These are phyloP conservation scores for Neosilurus mollespiculum DNA, from an alignment of 2,797 vertebrate genomes.

Conservation along the genomic window DNA sequence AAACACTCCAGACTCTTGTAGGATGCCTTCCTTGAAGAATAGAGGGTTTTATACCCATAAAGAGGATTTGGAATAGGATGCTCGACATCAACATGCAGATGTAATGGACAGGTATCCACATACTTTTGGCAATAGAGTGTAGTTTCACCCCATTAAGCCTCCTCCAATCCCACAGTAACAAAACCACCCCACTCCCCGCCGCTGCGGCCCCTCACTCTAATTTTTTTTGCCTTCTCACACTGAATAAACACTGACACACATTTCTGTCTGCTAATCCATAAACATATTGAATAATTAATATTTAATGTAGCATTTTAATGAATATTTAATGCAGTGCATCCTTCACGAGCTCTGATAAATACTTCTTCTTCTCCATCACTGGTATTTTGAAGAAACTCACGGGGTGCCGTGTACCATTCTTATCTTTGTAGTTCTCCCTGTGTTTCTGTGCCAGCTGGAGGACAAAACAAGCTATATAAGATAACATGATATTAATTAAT, in stretches of 20 bases:
- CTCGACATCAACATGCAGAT: background rate
- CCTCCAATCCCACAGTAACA: background rate
- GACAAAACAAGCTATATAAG: constrained; percentile 10
- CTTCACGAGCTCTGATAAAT: constrained; percentile 24
- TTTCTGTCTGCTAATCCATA: background rate
- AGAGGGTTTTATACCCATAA: background rate
- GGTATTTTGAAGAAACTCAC: constrained; percentile 70
- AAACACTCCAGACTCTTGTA: too few species aligned
- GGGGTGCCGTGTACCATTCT: constrained; percentile 52
- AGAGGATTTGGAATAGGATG: background rate
- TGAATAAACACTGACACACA: background rate
- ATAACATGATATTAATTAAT: background rate
- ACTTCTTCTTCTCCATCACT: constrained; percentile 19
- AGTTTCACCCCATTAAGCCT: background rate
- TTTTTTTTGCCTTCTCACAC: background rate
- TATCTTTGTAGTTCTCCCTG: constrained; percentile 67
- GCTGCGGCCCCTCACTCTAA: too few species aligned
- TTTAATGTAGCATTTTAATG: background rate
- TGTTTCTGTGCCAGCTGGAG: constrained; percentile 68
- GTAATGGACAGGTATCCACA: background rate
- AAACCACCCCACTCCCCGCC: too few species aligned
- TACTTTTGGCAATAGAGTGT: background rate
- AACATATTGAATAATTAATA: background rate
- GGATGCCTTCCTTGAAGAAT: background rate
- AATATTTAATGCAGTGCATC: background rate